Percentiles rank a stretch among this genome's conserved stretches.
phyloP scores from a whole-genome alignment of 2,113 vertebrate genomes.

The Petrocephalus microphthalmus region DNA sequence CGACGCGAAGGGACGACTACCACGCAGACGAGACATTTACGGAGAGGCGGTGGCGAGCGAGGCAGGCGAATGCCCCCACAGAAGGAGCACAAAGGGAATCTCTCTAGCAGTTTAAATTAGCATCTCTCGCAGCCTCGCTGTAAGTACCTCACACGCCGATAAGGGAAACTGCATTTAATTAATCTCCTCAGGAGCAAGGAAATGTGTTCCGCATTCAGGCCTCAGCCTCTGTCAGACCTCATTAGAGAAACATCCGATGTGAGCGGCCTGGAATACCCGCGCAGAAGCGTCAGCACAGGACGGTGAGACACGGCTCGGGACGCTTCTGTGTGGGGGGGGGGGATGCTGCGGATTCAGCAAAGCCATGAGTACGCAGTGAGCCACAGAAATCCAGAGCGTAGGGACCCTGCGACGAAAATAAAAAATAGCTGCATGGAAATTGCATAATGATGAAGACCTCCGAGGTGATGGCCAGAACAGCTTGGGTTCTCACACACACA shows the following conservation, averaged over 20 bases:
- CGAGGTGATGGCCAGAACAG: constrained; percentile 37
- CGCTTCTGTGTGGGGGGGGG: not conserved
- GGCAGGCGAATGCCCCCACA: not conserved
- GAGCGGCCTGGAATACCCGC: constrained; percentile 14
- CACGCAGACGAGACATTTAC: not conserved
- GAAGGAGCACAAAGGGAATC: constrained; percentile 26
- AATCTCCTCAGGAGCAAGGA: constrained; percentile 41
- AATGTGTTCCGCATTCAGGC: not conserved
- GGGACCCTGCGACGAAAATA: not conserved
- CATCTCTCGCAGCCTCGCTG: constrained; percentile 46
- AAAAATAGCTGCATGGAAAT: constrained; percentile 37
- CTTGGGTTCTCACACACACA: not conserved
- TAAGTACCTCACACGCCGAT: constrained; percentile 49
- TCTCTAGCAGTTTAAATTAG: constrained; percentile 45
- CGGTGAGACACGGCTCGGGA: not conserved
- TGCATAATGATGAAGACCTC: constrained; percentile 37
- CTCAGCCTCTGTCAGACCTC: constrained; percentile 33
- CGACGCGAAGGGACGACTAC: not conserved
- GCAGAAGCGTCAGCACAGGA: not conserved
- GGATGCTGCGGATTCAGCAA: not conserved
- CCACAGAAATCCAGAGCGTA: not conserved
- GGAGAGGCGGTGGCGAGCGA: too few species aligned
- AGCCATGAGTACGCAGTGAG: not conserved
- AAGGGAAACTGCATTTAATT: constrained; percentile 55
- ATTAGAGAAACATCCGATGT: constrained; percentile 32